phyloP scores from a whole-genome alignment of 2,888 invertebrate genomes.

The Hyposoter didymator region DNA sequence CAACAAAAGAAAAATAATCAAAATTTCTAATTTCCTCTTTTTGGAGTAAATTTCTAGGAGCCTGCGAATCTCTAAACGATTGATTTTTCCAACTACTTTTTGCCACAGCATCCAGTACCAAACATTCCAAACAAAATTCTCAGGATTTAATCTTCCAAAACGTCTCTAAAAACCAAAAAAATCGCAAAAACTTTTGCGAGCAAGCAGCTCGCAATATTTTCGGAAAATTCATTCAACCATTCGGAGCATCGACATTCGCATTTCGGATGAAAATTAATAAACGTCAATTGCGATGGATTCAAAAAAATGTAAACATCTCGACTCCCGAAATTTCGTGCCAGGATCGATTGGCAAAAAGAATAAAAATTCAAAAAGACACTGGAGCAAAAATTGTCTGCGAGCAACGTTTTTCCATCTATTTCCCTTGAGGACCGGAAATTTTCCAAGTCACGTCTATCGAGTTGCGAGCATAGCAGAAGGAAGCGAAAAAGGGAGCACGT shows the following conservation, averaged over 20 bases:
- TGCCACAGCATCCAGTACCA: background rate
- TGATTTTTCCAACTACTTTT: background rate
- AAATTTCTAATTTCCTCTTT: background rate
- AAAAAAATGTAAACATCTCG: background rate
- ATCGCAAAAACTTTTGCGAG: too few relatives aligned
- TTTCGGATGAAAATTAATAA: background rate
- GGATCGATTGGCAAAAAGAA: background rate
- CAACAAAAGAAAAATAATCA: background rate
- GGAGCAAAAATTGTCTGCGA: background rate
- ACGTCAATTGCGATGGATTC: background rate
- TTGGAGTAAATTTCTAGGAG: background rate
- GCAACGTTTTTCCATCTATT: background rate
- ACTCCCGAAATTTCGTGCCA: background rate
- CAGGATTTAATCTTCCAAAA: background rate
- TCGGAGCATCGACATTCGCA: background rate
- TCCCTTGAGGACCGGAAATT: slow-evolving; percentile 4
- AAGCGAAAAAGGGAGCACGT: slow-evolving; percentile 35
- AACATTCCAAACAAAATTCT: background rate
- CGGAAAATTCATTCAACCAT: background rate
- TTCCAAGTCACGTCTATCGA: background rate
- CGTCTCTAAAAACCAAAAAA: background rate
- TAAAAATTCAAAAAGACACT: background rate
- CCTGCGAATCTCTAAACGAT: background rate
- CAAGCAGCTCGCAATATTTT: background rate
- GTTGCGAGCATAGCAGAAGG: background rate